A percentile compares a stretch with the other conserved stretches of the same genome.
phyloP scores from a whole-genome alignment of 2,797 vertebrate genomes.

The Scolopax bukidnonensis region DNA sequence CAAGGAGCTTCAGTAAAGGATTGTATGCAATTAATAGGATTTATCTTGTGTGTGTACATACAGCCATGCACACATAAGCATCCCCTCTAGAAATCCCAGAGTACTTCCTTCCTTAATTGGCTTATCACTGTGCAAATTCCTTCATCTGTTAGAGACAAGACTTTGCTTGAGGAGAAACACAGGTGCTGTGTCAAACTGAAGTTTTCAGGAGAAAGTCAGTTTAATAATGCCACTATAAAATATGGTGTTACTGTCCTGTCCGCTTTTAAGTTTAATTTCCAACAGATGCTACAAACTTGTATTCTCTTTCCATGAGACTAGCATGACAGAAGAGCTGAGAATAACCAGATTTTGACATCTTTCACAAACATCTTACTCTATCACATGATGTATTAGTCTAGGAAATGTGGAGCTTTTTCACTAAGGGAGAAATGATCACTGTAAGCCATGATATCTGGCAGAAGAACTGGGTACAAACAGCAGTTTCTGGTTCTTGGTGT shows the following conservation, averaged over 20 bases:
- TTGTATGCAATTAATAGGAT: slow-evolving; percentile 16
- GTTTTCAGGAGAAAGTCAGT: background rate
- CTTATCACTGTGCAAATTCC: background rate
- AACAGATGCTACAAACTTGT: background rate
- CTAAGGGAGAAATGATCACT: background rate
- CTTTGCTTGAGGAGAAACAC: background rate
- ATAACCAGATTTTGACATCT: background rate
- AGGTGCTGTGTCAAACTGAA: background rate
- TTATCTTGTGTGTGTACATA: background rate
- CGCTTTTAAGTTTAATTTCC: background rate
- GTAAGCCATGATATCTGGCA: background rate
- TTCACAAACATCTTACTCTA: background rate
- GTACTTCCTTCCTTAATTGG: slow-evolving; percentile 1
- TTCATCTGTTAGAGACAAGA: background rate
- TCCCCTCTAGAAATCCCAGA: background rate
- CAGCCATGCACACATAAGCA: background rate
- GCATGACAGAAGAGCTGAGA: background rate
- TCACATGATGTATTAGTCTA: background rate
- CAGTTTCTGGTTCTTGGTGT: background rate
- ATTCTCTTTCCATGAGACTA: background rate
- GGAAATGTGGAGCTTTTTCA: background rate
- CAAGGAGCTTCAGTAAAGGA: background rate
- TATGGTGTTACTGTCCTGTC: background rate
- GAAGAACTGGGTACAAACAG: background rate
- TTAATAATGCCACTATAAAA: background rate